phyloP scores from a whole-genome alignment of 2,113 vertebrate species.

The Sitta europaea region DNA sequence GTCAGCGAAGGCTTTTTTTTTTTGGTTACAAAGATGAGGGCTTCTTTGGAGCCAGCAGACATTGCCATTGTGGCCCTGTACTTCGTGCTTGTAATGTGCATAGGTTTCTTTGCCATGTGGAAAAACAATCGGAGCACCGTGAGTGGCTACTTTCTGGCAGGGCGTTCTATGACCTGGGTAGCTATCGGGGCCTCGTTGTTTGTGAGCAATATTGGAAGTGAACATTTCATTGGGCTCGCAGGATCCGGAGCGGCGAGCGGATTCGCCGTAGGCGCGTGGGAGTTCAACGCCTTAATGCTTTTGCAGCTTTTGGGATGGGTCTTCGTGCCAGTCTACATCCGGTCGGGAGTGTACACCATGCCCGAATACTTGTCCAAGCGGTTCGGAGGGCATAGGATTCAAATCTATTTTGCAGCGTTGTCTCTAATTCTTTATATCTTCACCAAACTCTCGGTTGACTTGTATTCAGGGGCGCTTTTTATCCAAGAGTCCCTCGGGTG shows the following conservation, averaged over 20 bases:
- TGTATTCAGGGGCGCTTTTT: conserved; percentile 97
- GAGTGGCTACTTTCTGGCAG: conserved; percentile 96
- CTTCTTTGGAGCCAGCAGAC: conserved; percentile 89
- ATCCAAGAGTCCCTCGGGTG: conserved; percentile 97
- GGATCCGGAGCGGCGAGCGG: conserved; percentile 97
- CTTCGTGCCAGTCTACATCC: conserved; percentile 96
- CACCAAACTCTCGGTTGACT: conserved; percentile 96
- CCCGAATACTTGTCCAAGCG: conserved; percentile 96
- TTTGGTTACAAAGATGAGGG: conserved; percentile 79
- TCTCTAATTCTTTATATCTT: conserved; percentile 95
- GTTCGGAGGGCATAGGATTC: conserved; percentile 92
- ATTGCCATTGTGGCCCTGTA: conserved; percentile 94
- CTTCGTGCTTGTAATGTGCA: conserved; percentile 91
- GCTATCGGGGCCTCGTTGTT: conserved; percentile 95
- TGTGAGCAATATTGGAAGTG: conserved; percentile 99
- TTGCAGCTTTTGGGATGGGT: conserved; percentile 98
- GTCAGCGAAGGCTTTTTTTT: conserved; percentile 49
- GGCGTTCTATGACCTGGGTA: conserved; percentile 95
- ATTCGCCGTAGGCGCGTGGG: conserved; percentile 97
- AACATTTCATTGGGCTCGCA: conserved; percentile 98
- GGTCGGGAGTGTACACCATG: conserved; percentile 96
- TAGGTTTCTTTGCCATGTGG: conserved; percentile 97
- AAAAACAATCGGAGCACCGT: conserved; percentile 94
- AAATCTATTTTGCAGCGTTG: conserved; percentile 91
- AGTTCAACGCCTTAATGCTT: conserved; percentile 96